Evolutionary conservation across 2,113 vertebrate genomes (phyloP).

Genomic region (Coregonus clupeaformis): DNA sequence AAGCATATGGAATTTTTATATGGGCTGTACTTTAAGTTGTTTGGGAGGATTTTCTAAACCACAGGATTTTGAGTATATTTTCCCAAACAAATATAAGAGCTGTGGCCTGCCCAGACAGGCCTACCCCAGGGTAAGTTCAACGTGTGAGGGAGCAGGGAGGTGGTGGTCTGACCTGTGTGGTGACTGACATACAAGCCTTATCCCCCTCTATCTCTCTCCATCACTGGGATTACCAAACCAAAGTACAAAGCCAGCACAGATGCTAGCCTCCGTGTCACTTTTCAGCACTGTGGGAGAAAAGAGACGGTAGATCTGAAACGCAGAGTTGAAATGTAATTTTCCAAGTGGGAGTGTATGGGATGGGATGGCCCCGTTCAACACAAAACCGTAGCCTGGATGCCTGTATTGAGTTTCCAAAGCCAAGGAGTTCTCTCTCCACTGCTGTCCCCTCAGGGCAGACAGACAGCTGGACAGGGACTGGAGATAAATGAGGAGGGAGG

Average conservation of each 20-base stretch:
- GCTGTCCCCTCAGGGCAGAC: conserved; percentile 29
- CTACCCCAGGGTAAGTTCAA: conserved; percentile 49
- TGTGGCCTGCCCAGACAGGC: conserved; percentile 59
- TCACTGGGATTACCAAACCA: conserved; percentile 62
- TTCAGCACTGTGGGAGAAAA: conserved; percentile 28
- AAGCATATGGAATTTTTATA: conserved; percentile 34
- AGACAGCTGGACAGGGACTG: conserved; percentile 40
- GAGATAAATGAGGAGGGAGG: conserved; percentile 32
- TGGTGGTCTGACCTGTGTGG: conserved; percentile 25
- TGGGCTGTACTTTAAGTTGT: conserved; percentile 46
- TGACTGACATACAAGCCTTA: conserved; percentile 56
- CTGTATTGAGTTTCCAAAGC: conserved; percentile 26
- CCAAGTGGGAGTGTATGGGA: conserved; percentile 5
- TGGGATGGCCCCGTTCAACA: background rate
- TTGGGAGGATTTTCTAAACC: conserved; percentile 44
- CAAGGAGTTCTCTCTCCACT: conserved; percentile 9
- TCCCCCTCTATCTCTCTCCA: conserved; percentile 47
- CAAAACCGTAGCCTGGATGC: conserved; percentile 15
- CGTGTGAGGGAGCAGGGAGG: conserved; percentile 32
- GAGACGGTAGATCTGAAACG: background rate
- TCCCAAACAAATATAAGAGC: conserved; percentile 62
- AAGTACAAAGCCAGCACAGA: conserved; percentile 57
- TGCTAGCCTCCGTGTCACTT: conserved; percentile 48
- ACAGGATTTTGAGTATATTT: conserved; percentile 53
- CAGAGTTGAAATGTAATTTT: background rate